Evolutionary conservation across 2,888 invertebrate genomes (phyloP), one percentile per base, ranked within the genome.

Genomic region (Chloroclysta siterata): DNA sequence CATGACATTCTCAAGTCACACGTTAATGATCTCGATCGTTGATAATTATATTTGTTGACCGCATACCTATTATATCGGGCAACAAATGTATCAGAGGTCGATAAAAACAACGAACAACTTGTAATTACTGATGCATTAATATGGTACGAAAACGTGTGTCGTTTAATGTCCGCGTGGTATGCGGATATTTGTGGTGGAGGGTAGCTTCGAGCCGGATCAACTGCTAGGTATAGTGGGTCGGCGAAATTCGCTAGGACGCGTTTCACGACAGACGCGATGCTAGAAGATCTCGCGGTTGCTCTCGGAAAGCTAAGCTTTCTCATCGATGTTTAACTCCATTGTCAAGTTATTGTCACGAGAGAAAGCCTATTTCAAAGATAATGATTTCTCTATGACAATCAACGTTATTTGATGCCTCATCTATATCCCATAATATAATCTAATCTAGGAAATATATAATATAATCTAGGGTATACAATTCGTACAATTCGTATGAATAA

Each of bases 221-320:
- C 67, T 67, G 68, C 58, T 71, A 68, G 36, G 36, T 39, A 76
- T 81, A 79, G 82, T 87, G 79, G 83, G 86, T 85, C 85, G 79
- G 87, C 81, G 85, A 85, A 84, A 86, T 82, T 82, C 57, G 69
- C 77, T 78, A 80, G 78, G 78, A 80, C 75, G 73, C 79, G 75
- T 81, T 82, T 80, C 80, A 72, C 76, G 75, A 76, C 53, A 50
- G 39, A 47, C 71, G 36, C 61, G 52, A 48, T 29, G 72, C 70
- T 73, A 78, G 76, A 72, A 72, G 70, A 74, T 76, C 76, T 78
- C 72, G 75, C 72, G 66, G 69, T 74, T 65, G 63, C 72, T 78
- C 72, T 73, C 81, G 70, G 81, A 80, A 77, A 82, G 77, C 75
- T 78, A 69, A 78, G 82, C 83, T 85, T 86, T 87, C 87, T 82